phyloP scores from a whole-genome alignment of 2,113 vertebrate genomes.

The Salminus brasiliensis region DNA sequence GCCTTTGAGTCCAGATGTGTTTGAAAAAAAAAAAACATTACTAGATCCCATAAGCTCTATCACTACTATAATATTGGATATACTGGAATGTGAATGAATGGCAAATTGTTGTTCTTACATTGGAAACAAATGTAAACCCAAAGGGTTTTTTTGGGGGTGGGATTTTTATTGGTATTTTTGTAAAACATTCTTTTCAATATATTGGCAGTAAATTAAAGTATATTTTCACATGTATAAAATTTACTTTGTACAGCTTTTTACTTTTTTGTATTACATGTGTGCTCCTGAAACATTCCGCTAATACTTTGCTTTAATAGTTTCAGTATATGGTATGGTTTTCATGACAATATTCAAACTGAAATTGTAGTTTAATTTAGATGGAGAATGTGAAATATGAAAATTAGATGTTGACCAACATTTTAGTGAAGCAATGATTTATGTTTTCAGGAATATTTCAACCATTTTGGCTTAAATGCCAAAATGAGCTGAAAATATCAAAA shows the following conservation, averaged over 20 bases:
- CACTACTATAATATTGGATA: background rate
- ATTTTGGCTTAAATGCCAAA: too few species aligned
- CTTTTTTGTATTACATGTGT: background rate
- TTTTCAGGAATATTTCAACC: too few species aligned
- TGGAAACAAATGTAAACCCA: constrained; percentile 3
- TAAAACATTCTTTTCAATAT: background rate
- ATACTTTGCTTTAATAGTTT: too few species aligned
- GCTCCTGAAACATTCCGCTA: too few species aligned
- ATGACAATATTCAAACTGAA: too few species aligned
- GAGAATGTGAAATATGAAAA: too few species aligned
- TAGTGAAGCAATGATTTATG: too few species aligned
- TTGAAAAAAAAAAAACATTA: background rate
- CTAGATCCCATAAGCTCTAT: background rate
- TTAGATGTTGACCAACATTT: too few species aligned
- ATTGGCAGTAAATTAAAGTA: background rate
- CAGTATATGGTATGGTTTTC: too few species aligned
- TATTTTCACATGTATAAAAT: too few species aligned
- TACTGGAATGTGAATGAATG: background rate
- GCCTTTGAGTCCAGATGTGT: background rate
- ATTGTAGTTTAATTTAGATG: too few species aligned
- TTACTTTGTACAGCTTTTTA: background rate
- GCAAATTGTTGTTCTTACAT: constrained; percentile 12
- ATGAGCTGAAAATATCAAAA: too few species aligned
- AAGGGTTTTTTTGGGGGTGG: background rate
- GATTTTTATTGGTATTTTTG: constrained; percentile 4